Conservation (phyloP, 1,140 invertebrate species). For the Anastrepha obliqua region DNA sequence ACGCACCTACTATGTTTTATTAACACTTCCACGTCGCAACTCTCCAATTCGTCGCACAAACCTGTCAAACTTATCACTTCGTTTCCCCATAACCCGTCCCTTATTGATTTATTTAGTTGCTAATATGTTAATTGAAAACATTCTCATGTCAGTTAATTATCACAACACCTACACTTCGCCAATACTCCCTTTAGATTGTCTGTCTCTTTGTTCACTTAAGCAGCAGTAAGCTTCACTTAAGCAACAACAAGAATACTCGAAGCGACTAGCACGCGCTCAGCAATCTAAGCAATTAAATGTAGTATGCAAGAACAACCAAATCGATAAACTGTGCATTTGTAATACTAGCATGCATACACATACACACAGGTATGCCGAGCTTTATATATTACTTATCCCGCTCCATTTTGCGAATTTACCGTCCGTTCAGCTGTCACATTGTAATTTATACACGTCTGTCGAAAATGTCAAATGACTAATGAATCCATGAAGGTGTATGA, state of each 20-base stretch:
- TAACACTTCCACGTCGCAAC: background rate
- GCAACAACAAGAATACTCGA: too few species aligned
- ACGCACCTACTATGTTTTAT: too few species aligned
- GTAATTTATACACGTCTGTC: constrained; percentile 27
- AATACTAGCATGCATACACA: too few species aligned
- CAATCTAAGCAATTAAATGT: constrained; percentile 13
- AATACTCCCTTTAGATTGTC: background rate
- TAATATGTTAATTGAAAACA: constrained; percentile 48
- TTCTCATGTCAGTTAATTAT: constrained; percentile 43
- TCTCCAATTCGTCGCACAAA: background rate
- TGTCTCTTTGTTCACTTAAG: too few species aligned
- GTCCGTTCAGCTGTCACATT: background rate
- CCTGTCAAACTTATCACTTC: background rate
- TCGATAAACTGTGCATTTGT: background rate
- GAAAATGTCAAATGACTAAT: constrained; percentile 33
- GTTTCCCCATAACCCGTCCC: background rate
- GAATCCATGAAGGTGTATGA: background rate
- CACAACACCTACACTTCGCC: background rate
- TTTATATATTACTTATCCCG: background rate
- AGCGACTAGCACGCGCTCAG: background rate
- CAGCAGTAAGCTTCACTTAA: too few species aligned
- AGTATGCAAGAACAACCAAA: background rate
- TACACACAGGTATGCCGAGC: background rate
- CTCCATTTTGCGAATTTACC: constrained; percentile 13
- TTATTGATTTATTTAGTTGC: constrained; percentile 40